These are phyloP conservation scores for Oscheius sp. DNA, from an alignment of 2,888 invertebrate species.

Conservation along the genomic window DNA sequence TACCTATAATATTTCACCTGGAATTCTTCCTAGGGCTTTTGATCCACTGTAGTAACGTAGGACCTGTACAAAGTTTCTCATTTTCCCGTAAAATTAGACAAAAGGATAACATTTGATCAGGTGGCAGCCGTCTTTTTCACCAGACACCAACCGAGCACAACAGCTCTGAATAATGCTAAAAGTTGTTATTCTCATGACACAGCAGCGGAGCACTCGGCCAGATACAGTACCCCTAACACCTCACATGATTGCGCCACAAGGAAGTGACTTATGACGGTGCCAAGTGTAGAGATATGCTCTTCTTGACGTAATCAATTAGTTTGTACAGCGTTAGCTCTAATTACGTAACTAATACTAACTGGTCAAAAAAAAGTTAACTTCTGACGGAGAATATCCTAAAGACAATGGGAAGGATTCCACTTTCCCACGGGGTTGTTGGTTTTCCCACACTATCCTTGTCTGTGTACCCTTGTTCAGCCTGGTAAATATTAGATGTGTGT, in stretches of 20 bases:
- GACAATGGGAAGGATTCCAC: background rate
- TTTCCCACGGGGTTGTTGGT: conserved; percentile 36
- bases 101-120: background rate
- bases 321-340: conserved; percentile 11
- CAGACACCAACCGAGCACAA: background rate
- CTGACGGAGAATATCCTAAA: background rate
- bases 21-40: too few species aligned
- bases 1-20: too few species aligned
- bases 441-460: conserved; percentile 37
- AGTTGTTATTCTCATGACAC: conserved; percentile 18
- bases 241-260: conserved; percentile 27
- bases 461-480: conserved; percentile 39
- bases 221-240: conserved; percentile 28
- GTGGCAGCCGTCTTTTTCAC: background rate
- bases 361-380: conserved; percentile 2
- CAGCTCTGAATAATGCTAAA: background rate
- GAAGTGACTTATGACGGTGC: conserved; percentile 27
- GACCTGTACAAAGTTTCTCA: background rate
- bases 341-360: conserved; percentile 23
- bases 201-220: conserved; percentile 5
- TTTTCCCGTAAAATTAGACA: background rate
- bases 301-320: conserved; percentile 24
- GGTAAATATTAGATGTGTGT: conserved; percentile 39
- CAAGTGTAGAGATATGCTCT: conserved; percentile 25
- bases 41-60: too few species aligned